These are phyloP conservation scores for Anas platyrhynchos DNA, from an alignment of 2,113 vertebrate genomes.

Conservation along the genomic window DNA sequence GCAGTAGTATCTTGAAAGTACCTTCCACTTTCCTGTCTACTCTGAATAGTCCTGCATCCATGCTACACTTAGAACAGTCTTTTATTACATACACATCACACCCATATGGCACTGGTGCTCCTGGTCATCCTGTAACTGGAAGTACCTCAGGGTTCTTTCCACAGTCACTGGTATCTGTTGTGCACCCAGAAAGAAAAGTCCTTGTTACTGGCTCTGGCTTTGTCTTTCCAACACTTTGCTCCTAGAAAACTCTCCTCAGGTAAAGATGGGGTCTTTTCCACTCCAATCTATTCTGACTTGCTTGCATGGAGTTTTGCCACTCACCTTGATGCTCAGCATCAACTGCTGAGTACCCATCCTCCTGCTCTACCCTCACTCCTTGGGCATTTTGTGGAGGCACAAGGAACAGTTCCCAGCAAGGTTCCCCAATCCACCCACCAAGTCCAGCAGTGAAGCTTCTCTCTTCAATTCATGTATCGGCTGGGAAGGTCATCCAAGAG, in stretches of 20 bases:
- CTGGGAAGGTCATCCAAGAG: not conserved
- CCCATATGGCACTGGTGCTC: not conserved
- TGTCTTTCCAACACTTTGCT: not conserved
- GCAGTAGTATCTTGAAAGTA: not conserved
- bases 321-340: not conserved
- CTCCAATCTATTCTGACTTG: not conserved
- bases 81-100: not conserved
- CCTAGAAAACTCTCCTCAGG: not conserved
- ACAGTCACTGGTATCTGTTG: not conserved
- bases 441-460: not conserved
- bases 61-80: not conserved
- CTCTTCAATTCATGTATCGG: not conserved
- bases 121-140: not conserved
- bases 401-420: not conserved
- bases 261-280: not conserved
- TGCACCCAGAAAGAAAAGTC: not conserved
- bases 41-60: not conserved
- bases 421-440: accelerated
- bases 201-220: not conserved
- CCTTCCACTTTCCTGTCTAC: not conserved
- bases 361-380: not conserved
- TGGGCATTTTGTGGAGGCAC: accelerated
- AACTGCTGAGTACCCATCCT: not conserved
- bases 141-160: not conserved
- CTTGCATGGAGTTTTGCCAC: not conserved